Conservation (phyloP, 2,888 invertebrate genomes). For the Plagiodera versicolora region DNA sequence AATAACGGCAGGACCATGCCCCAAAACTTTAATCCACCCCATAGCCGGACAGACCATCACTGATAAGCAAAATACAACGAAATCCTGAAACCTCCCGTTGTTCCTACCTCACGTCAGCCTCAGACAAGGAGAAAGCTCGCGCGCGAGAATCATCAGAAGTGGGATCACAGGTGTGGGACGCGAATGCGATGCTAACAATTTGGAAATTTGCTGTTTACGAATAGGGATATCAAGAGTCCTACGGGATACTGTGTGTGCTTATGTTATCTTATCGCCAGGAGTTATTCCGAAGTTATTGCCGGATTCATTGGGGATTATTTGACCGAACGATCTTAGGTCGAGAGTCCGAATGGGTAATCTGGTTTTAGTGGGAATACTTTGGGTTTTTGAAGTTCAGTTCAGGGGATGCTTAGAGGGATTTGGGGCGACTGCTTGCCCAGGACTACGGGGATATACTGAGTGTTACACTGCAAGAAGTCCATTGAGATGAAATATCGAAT, state of each 20-base stretch:
- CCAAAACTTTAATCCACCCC: conserved; percentile 40
- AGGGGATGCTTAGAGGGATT: too few species aligned
- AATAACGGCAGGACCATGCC: conserved; percentile 44
- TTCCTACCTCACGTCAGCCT: conserved; percentile 6
- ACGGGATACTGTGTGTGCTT: conserved; percentile 23
- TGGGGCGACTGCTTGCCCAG: too few species aligned
- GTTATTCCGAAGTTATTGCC: conserved; percentile 35
- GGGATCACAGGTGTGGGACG: neutral
- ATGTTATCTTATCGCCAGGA: conserved; percentile 35
- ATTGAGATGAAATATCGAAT: too few species aligned
- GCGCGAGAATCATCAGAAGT: neutral
- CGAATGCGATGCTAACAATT: neutral
- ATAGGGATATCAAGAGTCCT: conserved; percentile 24
- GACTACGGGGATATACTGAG: too few species aligned
- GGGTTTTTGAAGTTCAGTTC: conserved; percentile 14
- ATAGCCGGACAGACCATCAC: conserved; percentile 21
- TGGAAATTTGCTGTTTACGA: conserved; percentile 23
- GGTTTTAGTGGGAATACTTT: conserved; percentile 20
- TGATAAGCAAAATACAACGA: conserved; percentile 22
- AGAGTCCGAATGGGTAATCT: conserved; percentile 24
- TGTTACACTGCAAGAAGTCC: too few species aligned
- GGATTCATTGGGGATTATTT: conserved; percentile 36
- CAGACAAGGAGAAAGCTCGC: neutral
- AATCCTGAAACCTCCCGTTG: conserved; percentile 7
- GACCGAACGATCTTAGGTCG: conserved; percentile 32